Evolutionary conservation across 2,797 vertebrate species (phyloP).

Genomic region (Martes flavigula): DNA sequence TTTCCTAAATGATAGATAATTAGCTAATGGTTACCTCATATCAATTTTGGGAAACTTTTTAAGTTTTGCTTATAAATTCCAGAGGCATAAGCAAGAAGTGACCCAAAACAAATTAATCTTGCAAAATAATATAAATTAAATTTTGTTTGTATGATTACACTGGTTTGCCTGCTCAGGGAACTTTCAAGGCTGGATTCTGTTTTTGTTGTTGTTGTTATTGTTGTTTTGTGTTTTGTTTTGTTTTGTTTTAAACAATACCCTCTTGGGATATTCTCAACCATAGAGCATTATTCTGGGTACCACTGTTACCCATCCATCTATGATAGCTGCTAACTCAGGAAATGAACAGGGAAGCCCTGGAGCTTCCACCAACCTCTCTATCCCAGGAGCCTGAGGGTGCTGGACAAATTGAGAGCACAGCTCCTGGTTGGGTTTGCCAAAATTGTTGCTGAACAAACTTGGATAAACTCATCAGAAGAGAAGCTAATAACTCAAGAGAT

Average conservation of each 20-base stretch:
- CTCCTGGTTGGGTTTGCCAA: not conserved
- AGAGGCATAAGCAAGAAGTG: not conserved
- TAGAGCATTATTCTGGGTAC: not conserved
- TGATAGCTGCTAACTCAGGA: not conserved
- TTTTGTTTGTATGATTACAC: not conserved
- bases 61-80: not conserved
- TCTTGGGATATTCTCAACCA: not conserved
- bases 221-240: not conserved
- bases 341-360: not conserved
- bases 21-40: not conserved
- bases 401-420: not conserved
- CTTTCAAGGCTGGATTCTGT: not conserved
- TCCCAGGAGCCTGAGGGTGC: not conserved
- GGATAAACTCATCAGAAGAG: not conserved
- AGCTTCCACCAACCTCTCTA: not conserved
- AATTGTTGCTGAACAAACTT: not conserved
- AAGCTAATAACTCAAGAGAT: not conserved
- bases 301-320: not conserved
- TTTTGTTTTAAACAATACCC: not conserved
- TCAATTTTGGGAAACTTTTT: not conserved
- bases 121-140: not conserved
- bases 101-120: not conserved
- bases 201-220: too few relatives aligned
- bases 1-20: not conserved
- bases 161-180: not conserved